These are phyloP conservation scores for Sylvilagus bachmani DNA, from an alignment of 2,113 vertebrate genomes.

Conservation along the genomic window DNA sequence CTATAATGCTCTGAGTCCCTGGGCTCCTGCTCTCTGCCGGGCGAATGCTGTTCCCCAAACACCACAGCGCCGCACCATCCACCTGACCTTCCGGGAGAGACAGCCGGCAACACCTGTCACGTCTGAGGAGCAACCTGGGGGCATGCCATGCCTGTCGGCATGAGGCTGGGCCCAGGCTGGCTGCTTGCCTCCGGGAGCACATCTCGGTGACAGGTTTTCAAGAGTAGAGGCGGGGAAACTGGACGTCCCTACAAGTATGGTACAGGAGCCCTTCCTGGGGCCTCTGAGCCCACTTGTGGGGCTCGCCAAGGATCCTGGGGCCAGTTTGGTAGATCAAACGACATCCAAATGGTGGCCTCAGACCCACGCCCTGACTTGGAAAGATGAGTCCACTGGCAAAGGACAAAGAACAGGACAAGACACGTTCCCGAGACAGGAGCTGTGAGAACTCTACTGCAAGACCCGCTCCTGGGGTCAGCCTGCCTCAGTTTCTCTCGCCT, in stretches of 20 bases:
- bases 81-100: slow-evolving; percentile 49
- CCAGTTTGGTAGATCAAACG: background rate
- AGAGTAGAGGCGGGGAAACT: background rate
- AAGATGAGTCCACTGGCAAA: background rate
- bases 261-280: background rate
- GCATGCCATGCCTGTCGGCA: background rate
- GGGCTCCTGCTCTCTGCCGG: background rate
- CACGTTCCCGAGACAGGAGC: background rate
- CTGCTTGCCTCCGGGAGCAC: background rate
- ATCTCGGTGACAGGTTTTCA: background rate
- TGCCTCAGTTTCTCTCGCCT: background rate
- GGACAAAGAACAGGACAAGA: background rate
- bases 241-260: background rate
- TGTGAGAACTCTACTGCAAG: background rate
- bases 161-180: background rate
- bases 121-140: slow-evolving; percentile 55
- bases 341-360: background rate
- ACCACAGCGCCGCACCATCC: background rate
- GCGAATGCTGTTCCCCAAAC: background rate
- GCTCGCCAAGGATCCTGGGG: background rate
- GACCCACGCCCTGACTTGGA: background rate
- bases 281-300: background rate
- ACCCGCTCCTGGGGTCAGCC: background rate
- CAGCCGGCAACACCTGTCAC: slow-evolving; percentile 4
- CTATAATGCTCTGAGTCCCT: background rate